Evolutionary conservation across 2,797 vertebrate species (phyloP).

Genomic region (Eulemur mongoz): DNA sequence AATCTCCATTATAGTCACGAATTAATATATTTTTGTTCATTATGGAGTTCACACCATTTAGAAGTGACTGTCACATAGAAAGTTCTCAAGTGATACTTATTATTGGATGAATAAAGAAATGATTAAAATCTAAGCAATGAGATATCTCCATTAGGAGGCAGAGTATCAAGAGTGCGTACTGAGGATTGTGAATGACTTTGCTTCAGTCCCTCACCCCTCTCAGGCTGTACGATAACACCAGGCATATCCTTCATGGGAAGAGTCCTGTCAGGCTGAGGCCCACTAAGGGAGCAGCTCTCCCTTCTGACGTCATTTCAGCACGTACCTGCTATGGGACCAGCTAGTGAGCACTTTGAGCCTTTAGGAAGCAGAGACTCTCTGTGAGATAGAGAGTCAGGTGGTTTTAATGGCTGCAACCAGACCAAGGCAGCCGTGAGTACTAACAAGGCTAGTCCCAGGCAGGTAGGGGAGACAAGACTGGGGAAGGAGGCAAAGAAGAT

Average conservation of each 20-base stretch:
- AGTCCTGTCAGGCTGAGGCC: not conserved
- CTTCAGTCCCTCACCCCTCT: not conserved
- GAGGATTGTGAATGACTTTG: not conserved
- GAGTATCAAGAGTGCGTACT: not conserved
- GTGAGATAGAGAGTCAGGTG: not conserved
- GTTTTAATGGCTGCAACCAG: not conserved
- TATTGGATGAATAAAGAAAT: not conserved
- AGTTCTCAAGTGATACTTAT: not conserved
- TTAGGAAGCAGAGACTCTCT: not conserved
- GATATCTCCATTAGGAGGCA: not conserved
- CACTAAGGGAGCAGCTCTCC: not conserved
- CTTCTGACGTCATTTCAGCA: not conserved
- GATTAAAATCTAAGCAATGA: not conserved
- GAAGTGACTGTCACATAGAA: not conserved
- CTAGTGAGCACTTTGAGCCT: not conserved
- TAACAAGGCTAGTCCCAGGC: not conserved
- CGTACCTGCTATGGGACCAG: fast-evolving
- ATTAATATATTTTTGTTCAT: not conserved
- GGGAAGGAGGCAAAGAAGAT: not conserved
- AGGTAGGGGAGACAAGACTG: not conserved
- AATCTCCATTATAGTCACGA: not conserved
- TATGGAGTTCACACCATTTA: not conserved
- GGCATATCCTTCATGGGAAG: not conserved
- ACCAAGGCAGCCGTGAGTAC: not conserved
- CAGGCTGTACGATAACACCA: not conserved